Evolutionary conservation across 2,888 invertebrate species (phyloP), one percentile per base, ranked within the genome.

Genomic region (Plebejus anna): DNA sequence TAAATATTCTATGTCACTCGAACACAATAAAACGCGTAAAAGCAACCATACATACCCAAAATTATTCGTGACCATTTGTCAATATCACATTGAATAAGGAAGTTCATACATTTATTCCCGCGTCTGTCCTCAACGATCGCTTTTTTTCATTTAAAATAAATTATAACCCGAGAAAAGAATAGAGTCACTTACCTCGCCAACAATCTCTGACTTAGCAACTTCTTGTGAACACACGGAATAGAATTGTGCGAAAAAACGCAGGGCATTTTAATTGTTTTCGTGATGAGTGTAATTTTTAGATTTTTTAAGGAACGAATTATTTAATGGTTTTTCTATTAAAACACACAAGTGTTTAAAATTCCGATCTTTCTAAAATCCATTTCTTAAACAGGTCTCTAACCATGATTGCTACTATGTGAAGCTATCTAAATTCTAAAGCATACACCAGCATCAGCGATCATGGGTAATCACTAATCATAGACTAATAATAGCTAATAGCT

Each of bases 171-270:
- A 82, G 81, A 83, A 80, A 83, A 84, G 82, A 81, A 83, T 82
- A 82, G 82, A 82, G 83, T 84, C 85, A 84, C 85, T 86, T 84
- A 84, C 79, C 81, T 80, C 79, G 81, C 82, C 79, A 80, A 79
- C 82, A 83, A 79, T 82, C 82, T 83, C 83, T 84, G 84, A 80
- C 83, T 81, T 80, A 36, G 83, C 84, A 82, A 82, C 80, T 83
- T 83, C 80, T 55, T 36, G 36, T 22, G 72, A 75, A 82, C 79
- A 83, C 78, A 84, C 81, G 80, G 70, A 1, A 11, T 0, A 6
- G 1, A 55, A 78, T 79, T 79, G 5, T 16, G 32, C 0, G 13
- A 32, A 32, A 66, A 66, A 66, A 32, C 70, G 13, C 28, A 66
- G 70, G 72, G 28, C 28, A 13, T 51, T 11, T 28, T 51, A 28